Evolutionary conservation across 2,888 invertebrate species (phyloP), one percentile per base, ranked within the genome.

Genomic region (Embidobia sp.): DNA sequence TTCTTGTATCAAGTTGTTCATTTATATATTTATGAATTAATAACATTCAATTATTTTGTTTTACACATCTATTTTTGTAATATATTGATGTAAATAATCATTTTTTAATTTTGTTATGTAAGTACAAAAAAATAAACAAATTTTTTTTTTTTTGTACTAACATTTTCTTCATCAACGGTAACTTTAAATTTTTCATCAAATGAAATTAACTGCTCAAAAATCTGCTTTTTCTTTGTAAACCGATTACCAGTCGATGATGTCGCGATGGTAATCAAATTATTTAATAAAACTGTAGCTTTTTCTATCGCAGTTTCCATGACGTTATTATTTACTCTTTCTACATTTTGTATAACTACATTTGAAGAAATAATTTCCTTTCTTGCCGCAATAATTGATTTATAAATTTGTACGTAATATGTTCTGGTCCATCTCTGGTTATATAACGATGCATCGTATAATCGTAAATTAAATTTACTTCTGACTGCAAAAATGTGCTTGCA

Each of bases 401-500:
- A 15, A 1, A 3, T 6, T 6, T 46, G 11, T 2, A 22, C 1
- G 8, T 46, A 46, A 46, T 46, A 46, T 2, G 19, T 11, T 8
- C 11, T 46, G 2, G 27, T 46, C 46, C 46, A 46, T 10, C 46
- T 22, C 8, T 46, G 10, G 11, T 22, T 19, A 19, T 22, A 22
- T 11, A 44, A 22, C 1, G n/a, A 3, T 10, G 19, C 6, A 13
- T 46, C 27, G 19, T 6, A 46, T 27, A 46, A 26, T 22, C 8
- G 10, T 6, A 46, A 5, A 8, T 27, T 13, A 22, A 26, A 26
- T 26, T 10, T 22, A 0, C 7, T 1, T 8, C 42, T 42, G n/a
- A 19, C 19, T 5, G 42, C 42, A 42, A 42, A 42, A 18, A 42
- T 42, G n/a, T 42, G 42, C 10, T 5, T 18, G n/a, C 42, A 42